Base-by-base conservation (phyloP, 2,797 vertebrate genomes). In the Petrocephalus schoutedeni region DNA sequence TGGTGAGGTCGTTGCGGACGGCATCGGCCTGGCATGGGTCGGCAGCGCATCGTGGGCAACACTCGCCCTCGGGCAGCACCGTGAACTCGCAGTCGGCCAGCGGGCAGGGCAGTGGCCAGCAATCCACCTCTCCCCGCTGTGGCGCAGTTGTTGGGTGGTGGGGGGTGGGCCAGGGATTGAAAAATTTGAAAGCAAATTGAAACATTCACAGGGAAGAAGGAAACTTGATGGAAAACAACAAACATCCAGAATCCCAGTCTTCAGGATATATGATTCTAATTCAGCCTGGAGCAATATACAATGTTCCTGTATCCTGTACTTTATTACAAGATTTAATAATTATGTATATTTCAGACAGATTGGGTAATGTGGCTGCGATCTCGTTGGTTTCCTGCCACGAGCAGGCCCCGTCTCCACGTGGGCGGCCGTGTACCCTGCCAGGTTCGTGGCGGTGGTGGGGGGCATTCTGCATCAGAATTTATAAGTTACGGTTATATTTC, bases 71-170 rank as follows among this genome's bases (percentile, higher is more conserved):
- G 0, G 95, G 96, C 12, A 97, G 94, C 45, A 95, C 91, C 0
- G 95, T 96, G 93, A 97, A 97, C 86, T 97, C 96, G 91, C 97
- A 97, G 0, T 97, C 95, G 80, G 96, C 95, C 0, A 95, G 95
- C 0, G 89, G 36, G 89, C 97, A 97, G 0, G 95, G 93, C 91
- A 97, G 92, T 0, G 97, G 96, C 97, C 97, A 97, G 89, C 97
- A 97, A 91, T 97, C 97, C 84, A 97, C 96, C 91, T 97, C 96
- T 0, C 97, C 97, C 91, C 95, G 95, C 97, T 97, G 89, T 67
- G 80, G 88, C 12, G 9, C 61, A 1, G 59, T 64, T 64, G 21
- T 28, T 23, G 9, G 21, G 19, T 21, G 61, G 23, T 8, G 61
- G 9, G 28, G 64, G 64, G 32, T n/a, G n/a, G n/a, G n/a, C n/a